A percentile compares a stretch with the other conserved stretches of the same genome.
phyloP scores from a whole-genome alignment of 2,888 invertebrate species.

The Cataglyphis altisquamis region DNA sequence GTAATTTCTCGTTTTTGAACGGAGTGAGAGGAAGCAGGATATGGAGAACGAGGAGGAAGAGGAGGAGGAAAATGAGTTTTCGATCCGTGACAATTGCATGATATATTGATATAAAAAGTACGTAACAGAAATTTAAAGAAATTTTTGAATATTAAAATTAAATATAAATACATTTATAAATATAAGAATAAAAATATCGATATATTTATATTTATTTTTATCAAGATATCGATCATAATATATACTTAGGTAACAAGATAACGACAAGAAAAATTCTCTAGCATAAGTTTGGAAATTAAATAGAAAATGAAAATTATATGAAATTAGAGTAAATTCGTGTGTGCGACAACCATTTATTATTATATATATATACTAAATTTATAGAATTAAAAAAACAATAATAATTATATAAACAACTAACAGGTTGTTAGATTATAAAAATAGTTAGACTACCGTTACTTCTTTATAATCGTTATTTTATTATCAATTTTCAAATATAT shows the following conservation, averaged over 20 bases:
- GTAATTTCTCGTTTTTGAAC: constrained; percentile 38
- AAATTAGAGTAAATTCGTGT: neutral
- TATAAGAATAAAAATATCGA: neutral
- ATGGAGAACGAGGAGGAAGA: neutral
- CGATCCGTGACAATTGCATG: constrained; percentile 7
- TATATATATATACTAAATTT: neutral
- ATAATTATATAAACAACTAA: too few species aligned
- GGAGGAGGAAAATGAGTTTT: constrained; percentile 17
- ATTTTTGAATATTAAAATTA: neutral
- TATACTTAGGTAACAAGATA: neutral
- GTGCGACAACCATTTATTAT: neutral
- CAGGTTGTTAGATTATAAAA: too few species aligned
- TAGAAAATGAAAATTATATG: neutral
- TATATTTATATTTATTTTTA: neutral
- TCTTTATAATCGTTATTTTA: neutral
- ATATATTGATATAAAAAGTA: constrained; percentile 8
- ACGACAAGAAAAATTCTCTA: neutral
- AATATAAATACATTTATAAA: neutral
- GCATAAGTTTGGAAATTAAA: neutral
- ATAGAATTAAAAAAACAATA: neutral
- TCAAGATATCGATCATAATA: neutral
- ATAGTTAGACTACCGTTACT: neutral
- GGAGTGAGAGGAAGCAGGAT: neutral
- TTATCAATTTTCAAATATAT: neutral
- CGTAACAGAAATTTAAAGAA: neutral